A percentile compares a stretch with the other conserved stretches of the same genome.
Conservation (phyloP, 2,797 vertebrate species). For the Pelodytes ibericus region DNA sequence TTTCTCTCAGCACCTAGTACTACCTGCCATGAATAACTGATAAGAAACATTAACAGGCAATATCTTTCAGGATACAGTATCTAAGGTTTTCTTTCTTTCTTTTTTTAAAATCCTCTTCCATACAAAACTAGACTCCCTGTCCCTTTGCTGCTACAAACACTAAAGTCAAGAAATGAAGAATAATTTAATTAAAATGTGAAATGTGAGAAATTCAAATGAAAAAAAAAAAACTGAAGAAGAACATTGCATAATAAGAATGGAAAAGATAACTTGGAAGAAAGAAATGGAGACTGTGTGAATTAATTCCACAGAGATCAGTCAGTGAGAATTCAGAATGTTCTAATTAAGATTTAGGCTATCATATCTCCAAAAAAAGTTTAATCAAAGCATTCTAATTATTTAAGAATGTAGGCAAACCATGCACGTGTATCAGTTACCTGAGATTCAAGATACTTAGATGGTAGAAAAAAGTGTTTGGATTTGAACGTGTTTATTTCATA, state of each 20-base stretch:
- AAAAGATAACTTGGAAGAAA: conserved; percentile 37
- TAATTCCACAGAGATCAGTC: conserved; percentile 43
- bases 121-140: neutral
- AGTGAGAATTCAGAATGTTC: conserved; percentile 29
- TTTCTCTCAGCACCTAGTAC: conserved; percentile 5
- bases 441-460: neutral
- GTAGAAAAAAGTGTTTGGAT: neutral
- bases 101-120: neutral
- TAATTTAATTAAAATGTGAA: conserved; percentile 42
- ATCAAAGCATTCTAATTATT: conserved; percentile 45
- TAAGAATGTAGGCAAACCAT: conserved; percentile 7
- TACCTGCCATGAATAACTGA: conserved; percentile 39
- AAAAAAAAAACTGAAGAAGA: conserved; percentile 9
- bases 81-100: neutral
- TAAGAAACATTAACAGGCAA: neutral
- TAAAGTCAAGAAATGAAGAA: conserved; percentile 12
- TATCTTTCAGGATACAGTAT: neutral
- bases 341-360: conserved; percentile 43
- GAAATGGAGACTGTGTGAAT: conserved; percentile 31
- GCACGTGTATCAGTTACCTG: conserved; percentile 12
- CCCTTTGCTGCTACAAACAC: conserved; percentile 7
- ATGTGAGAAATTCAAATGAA: conserved; percentile 5
- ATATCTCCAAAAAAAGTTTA: conserved; percentile 22
- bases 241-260: conserved; percentile 27
- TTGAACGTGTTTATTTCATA: neutral